Evolutionary conservation across 2,888 invertebrate species (phyloP), one percentile per base, ranked within the genome.

Genomic region (Calameuta filiformis): DNA sequence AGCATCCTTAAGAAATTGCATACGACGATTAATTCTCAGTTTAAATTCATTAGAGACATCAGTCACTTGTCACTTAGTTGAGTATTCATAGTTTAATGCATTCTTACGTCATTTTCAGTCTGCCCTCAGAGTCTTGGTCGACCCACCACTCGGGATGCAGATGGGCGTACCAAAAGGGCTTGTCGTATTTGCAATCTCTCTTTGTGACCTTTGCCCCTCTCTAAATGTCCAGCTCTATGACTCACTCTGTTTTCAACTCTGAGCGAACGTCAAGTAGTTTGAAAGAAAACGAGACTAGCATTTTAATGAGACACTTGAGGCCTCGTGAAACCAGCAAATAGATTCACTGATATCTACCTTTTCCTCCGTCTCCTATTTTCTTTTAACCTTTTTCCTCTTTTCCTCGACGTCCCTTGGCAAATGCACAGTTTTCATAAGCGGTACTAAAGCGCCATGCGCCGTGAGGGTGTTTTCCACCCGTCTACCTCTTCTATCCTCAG

Each of bases 131-230:
- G 23, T 9, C 56, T 23, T 56, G 23, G 56, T 56, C 56, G 23
- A 56, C 23, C 23, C 56, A 56, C 23, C 56, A 23, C 56, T 23
- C 1, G 23, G 23, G 56, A 56, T 56, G 56, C 56, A 56, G 23
- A 56, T 56, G 56, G 56, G 23, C 56, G 23, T 56, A 23, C 56
- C 56, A 82, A 80, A 80, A 76, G 75, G 77, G 81, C 89, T 90
- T 90, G 90, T 90, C 90, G 86, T 90, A 90, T 90, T 90, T 90
- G 88, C 89, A 86, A 89, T 90, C 90, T 89, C 87, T 84, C 85
- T 89, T 89, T 88, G 85, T 85, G 84, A 82, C 85, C 83, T 87
- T 85, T 84, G 82, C 84, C 80, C 83, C 31, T 56, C 79, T 85
- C 85, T 87, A 84, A 84, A 85, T 86, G 85, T 87, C 69, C 83